Evolutionary conservation across 2,888 invertebrate species (phyloP).

Genomic region (Boloria selene): DNA sequence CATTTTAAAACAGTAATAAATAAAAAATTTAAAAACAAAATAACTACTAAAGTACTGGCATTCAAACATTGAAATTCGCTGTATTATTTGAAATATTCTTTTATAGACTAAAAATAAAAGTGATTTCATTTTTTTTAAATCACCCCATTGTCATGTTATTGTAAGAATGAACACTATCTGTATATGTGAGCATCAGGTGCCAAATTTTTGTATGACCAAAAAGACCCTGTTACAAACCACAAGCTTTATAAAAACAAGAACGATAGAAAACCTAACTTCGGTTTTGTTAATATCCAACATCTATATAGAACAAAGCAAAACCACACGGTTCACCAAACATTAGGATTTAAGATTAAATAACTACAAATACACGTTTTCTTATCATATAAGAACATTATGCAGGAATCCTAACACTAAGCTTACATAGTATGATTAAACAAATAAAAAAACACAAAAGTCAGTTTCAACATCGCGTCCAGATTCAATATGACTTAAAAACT

Average conservation of each 20-base stretch:
- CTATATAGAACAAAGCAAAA: constrained; percentile 26
- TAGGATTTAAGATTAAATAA: constrained; percentile 29
- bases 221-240: constrained; percentile 64
- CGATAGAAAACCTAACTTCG: constrained; percentile 37
- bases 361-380: constrained; percentile 32
- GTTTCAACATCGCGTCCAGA: constrained; percentile 23
- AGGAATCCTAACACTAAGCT: constrained; percentile 35
- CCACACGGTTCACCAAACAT: no score
- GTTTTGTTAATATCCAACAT: constrained; percentile 31
- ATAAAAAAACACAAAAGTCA: constrained; percentile 24
- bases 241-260: constrained; percentile 38
- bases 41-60: constrained; percentile 63
- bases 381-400: constrained; percentile 31
- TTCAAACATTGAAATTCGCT: constrained; percentile 48
- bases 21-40: constrained; percentile 54
- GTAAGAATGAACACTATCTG: constrained; percentile 53
- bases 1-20: constrained; percentile 54
- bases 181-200: constrained; percentile 57
- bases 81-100: constrained; percentile 60
- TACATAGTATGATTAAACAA: constrained; percentile 25
- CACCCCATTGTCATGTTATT: constrained; percentile 52
- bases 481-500: constrained; percentile 17
- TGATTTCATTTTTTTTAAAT: constrained; percentile 52
- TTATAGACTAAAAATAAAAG: constrained; percentile 66
- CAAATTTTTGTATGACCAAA: constrained; percentile 66